Evolutionary conservation across 2,797 vertebrate genomes (phyloP).

Genomic region (Chromobotia macracanthus): DNA sequence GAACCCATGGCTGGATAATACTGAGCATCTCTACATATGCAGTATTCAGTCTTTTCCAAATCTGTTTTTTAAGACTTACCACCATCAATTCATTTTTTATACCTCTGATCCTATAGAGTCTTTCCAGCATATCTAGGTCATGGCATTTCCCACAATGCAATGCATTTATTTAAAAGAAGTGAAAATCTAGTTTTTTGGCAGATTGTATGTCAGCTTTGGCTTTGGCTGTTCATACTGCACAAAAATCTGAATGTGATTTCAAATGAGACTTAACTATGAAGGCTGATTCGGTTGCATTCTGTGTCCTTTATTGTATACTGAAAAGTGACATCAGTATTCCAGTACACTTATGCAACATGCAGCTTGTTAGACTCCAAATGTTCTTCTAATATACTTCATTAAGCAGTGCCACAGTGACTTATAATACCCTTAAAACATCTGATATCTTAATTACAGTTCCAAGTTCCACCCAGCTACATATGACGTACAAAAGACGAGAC

Average conservation of each 20-base stretch:
- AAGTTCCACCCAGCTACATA: slow-evolving; percentile 32
- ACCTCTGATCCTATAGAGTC: too few relatives aligned
- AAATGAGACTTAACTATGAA: background rate
- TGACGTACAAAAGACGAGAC: slow-evolving; percentile 11
- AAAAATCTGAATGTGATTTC: too few relatives aligned
- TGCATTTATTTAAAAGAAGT: background rate
- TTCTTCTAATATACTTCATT: slow-evolving; percentile 11
- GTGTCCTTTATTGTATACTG: background rate
- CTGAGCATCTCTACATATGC: too few relatives aligned
- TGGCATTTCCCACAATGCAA: background rate
- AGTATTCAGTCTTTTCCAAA: too few relatives aligned
- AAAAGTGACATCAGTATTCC: background rate
- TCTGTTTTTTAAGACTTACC: too few relatives aligned
- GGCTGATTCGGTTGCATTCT: background rate
- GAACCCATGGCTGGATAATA: too few relatives aligned
- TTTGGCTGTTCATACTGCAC: too few relatives aligned
- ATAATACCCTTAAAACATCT: slow-evolving; percentile 27
- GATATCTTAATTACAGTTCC: slow-evolving; percentile 49
- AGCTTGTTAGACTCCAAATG: background rate
- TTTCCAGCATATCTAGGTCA: too few relatives aligned
- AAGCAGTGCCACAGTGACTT: slow-evolving; percentile 38
- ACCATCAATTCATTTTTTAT: too few relatives aligned
- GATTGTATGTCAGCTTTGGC: background rate
- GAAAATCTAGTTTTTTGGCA: background rate
- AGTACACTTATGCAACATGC: background rate